phyloP scores from a whole-genome alignment of 2,113 vertebrate genomes.

The Galbula dea region DNA sequence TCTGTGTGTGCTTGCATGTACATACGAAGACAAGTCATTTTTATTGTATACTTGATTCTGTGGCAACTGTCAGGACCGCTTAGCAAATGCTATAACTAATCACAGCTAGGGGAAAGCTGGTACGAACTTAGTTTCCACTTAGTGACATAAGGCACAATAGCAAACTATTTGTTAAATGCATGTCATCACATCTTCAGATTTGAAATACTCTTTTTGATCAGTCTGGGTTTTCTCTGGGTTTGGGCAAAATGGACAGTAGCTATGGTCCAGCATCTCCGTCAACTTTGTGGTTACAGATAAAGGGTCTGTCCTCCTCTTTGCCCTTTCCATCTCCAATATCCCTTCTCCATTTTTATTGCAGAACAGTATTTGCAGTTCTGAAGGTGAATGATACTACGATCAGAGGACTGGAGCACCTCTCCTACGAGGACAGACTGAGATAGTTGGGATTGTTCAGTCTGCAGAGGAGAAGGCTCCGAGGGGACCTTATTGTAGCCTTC shows the following conservation, averaged over 20 bases:
- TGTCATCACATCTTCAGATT: not conserved
- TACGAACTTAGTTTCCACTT: not conserved
- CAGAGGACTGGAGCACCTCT: too few relatives aligned
- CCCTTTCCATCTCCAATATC: not conserved
- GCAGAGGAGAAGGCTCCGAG: too few relatives aligned
- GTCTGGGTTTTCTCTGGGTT: not conserved
- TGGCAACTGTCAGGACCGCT: not conserved
- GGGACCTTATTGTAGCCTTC: too few relatives aligned
- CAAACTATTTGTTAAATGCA: not conserved
- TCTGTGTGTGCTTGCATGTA: not conserved
- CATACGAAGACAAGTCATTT: not conserved
- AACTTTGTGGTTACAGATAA: not conserved
- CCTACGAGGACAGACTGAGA: too few relatives aligned
- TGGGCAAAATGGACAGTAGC: not conserved
- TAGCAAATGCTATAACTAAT: not conserved
- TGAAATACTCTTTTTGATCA: not conserved
- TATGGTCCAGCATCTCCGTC: not conserved
- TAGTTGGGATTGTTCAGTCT: too few relatives aligned
- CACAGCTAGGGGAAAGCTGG: not conserved
- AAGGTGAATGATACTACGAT: not conserved
- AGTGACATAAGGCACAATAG: not conserved
- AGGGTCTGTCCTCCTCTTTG: not conserved
- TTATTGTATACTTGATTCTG: not conserved
- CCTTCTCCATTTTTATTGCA: not conserved
- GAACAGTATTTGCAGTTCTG: not conserved